Conservation (phyloP, 2,888 invertebrate genomes). For the Griposia aprilina region DNA sequence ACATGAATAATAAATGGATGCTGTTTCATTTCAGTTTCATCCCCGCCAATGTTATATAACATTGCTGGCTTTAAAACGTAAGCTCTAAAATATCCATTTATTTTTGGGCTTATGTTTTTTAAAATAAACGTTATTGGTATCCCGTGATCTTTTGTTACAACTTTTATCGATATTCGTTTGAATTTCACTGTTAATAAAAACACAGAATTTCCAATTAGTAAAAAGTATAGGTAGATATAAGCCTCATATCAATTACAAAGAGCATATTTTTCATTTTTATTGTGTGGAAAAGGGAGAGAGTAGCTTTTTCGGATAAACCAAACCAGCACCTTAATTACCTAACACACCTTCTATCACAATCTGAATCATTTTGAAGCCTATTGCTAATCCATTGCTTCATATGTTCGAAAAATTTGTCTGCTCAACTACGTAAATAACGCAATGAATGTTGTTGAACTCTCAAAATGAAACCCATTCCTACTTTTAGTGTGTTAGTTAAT, state of each 20-base stretch:
- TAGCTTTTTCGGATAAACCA: not conserved
- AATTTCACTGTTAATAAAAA: not conserved
- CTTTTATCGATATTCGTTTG: not conserved
- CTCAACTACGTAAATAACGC: no score
- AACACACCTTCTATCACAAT: no score
- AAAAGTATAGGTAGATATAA: not conserved
- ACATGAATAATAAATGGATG: conserved; percentile 37
- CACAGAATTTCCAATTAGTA: not conserved
- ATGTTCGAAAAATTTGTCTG: no score
- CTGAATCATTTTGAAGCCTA: no score
- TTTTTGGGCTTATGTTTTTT: not conserved
- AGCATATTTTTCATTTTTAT: not conserved
- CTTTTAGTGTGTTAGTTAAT: no score
- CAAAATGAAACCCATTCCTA: no score
- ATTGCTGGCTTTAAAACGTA: not conserved
- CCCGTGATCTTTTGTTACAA: not conserved
- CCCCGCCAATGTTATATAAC: not conserved
- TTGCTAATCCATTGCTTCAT: no score
- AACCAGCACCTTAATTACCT: not conserved
- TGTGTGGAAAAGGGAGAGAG: not conserved
- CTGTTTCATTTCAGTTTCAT: conserved; percentile 17
- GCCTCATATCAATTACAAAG: not conserved
- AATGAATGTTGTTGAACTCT: no score
- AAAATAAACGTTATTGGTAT: not conserved
- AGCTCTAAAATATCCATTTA: conserved; percentile 4